Percentiles rank a stretch among this genome's conserved stretches.
phyloP scores from a whole-genome alignment of 2,113 vertebrate genomes.

The Galbula dea region DNA sequence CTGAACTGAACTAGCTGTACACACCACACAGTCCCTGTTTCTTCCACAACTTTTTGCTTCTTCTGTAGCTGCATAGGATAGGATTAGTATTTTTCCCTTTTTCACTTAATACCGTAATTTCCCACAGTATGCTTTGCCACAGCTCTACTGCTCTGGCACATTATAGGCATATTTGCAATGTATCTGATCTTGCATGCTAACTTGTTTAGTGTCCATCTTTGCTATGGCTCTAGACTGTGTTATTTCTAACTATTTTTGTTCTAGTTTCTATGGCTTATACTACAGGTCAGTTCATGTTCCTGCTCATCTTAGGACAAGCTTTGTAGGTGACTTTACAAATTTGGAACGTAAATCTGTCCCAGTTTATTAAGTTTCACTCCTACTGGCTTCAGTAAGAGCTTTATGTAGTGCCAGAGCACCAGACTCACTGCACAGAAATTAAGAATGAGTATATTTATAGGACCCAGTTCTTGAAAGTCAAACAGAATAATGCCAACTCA shows the following conservation, averaged over 20 bases:
- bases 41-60: neutral
- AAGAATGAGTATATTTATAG: neutral
- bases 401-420: neutral
- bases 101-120: neutral
- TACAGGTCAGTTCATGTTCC: neutral
- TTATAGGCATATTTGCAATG: fast-evolving
- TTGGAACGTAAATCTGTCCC: neutral
- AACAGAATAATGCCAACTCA: neutral
- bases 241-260: neutral
- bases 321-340: neutral
- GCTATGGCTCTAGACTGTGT: neutral
- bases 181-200: neutral
- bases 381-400: neutral
- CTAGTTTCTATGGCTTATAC: neutral
- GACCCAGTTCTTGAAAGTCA: neutral
- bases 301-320: neutral
- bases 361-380: neutral
- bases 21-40: neutral
- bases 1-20: neutral
- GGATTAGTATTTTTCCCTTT: neutral
- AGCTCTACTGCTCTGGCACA: neutral
- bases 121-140: neutral
- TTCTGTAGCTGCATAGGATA: neutral
- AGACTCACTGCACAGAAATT: neutral
- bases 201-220: neutral